phyloP scores from a whole-genome alignment of 2,888 invertebrate genomes.

The Xanthorhoe designata region DNA sequence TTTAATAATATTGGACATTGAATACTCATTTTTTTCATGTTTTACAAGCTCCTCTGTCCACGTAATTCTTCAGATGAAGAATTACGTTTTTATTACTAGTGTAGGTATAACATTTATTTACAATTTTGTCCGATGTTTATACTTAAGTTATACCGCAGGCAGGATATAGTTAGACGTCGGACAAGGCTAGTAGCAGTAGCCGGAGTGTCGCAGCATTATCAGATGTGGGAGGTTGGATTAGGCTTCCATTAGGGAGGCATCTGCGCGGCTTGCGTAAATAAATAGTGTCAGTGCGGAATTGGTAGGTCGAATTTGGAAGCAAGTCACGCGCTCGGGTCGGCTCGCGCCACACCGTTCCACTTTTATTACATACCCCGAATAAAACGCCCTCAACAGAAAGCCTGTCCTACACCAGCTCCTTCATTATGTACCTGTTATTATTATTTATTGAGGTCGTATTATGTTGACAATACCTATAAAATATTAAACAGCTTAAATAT shows the following conservation, averaged over 20 bases:
- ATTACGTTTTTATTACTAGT: constrained; percentile 40
- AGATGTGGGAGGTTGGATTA: constrained; percentile 55
- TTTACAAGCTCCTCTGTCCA: constrained; percentile 30
- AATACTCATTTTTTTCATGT: constrained; percentile 13
- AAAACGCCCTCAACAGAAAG: constrained; percentile 65
- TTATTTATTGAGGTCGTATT: constrained; percentile 44
- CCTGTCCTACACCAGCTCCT: constrained; percentile 50
- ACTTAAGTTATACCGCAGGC: constrained; percentile 26
- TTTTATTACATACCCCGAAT: constrained; percentile 80
- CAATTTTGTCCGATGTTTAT: constrained; percentile 35
- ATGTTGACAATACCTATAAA: constrained; percentile 32
- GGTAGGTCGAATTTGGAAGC: constrained; percentile 60
- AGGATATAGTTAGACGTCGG: constrained; percentile 3
- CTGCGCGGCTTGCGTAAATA: constrained; percentile 64
- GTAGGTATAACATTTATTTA: constrained; percentile 35
- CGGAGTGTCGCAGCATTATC: constrained; percentile 24
- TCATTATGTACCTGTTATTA: constrained; percentile 45
- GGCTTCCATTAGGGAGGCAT: constrained; percentile 56
- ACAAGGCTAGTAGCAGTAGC: neutral
- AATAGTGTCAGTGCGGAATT: constrained; percentile 63
- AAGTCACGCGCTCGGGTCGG: constrained; percentile 68
- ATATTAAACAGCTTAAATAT: constrained; percentile 6
- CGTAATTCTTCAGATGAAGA: constrained; percentile 34
- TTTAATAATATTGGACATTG: neutral
- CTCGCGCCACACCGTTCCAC: constrained; percentile 61